Base-by-base conservation (phyloP, 2,888 invertebrate species). In the Drosophila birchii region DNA sequence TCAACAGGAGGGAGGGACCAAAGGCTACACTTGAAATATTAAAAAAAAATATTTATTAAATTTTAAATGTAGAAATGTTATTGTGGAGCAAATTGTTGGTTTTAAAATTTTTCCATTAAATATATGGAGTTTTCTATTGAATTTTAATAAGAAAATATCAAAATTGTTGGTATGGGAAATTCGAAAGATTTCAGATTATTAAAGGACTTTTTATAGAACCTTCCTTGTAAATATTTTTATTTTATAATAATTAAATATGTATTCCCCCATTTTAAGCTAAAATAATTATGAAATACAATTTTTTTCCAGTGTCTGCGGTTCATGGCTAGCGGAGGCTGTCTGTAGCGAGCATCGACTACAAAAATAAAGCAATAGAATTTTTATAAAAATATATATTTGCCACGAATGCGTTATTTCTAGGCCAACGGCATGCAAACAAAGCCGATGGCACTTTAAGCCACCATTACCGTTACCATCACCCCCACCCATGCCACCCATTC, bases 361-460 rank as follows among this genome's bases (percentile, higher is more conserved):
- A 75, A 82, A 88, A 84, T 88, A 86, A 78, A 85, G 87, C 89
- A 80, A 86, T 83, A 86, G 77, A 88, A 88, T 75, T 84, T 71
- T 84, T 80, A 80, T 76, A 83, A 77, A 86, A 80, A 86, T 47
- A 53, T 53, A 80, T 78, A 78, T 81, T 88, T 83, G 72, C 66
- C 86, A 78, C 79, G 75, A 78, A 80, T 78, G 80, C 84, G 86
- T 67, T 88, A 86, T 84, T 80, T 80, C 87, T 77, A 77, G 87
- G 77, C 89, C 85, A 83, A 72, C 63, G 79, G 88, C 89, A 86
- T 83, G 84, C 86, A 83, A 84, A 84, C 84, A 84, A 86, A 83
- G 84, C 84, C 81, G 79, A 78, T 75, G 77, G 84, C 84, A 83
- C 81, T 84, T 86, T 88, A 78, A 56, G 55, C 71, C 63, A 60